Conservation (phyloP, 2,888 invertebrate genomes). For the Cosmia pyralina region DNA sequence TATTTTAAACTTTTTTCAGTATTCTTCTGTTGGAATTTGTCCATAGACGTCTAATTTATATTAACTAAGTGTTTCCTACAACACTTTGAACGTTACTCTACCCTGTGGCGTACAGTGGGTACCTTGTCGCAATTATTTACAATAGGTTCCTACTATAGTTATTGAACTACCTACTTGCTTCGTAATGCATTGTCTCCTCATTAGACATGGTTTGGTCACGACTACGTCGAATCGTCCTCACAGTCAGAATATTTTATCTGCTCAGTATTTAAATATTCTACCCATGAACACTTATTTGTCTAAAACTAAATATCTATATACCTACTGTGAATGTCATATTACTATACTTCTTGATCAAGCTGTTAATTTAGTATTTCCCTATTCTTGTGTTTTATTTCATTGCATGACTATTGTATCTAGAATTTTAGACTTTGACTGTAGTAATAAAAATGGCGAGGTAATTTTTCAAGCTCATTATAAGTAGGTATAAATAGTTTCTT, state of each 20-base stretch:
- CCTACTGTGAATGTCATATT: not conserved
- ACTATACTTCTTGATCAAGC: not conserved
- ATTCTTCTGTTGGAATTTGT: not conserved
- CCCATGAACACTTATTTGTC: not conserved
- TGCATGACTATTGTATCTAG: constrained; percentile 1
- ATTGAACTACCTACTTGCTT: not conserved
- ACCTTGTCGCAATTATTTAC: not conserved
- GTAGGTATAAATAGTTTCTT: not conserved
- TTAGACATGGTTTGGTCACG: constrained; percentile 8
- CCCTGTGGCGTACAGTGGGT: too few species aligned
- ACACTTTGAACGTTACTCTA: not conserved
- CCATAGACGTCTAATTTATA: not conserved
- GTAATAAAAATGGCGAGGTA: not conserved
- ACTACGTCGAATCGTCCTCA: constrained; percentile 1
- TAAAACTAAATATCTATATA: not conserved
- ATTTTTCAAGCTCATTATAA: not conserved
- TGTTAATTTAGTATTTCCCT: not conserved
- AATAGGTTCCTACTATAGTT: not conserved
- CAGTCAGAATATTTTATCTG: not conserved
- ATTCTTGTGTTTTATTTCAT: not conserved
- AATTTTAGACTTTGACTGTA: constrained; percentile 19
- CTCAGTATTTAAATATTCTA: not conserved
- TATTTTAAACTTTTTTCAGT: not conserved
- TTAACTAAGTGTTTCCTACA: not conserved
- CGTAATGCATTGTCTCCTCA: constrained; percentile 14